These are phyloP conservation scores for Caloenas nicobarica DNA, from an alignment of 2,113 vertebrate genomes.

Conservation along the genomic window DNA sequence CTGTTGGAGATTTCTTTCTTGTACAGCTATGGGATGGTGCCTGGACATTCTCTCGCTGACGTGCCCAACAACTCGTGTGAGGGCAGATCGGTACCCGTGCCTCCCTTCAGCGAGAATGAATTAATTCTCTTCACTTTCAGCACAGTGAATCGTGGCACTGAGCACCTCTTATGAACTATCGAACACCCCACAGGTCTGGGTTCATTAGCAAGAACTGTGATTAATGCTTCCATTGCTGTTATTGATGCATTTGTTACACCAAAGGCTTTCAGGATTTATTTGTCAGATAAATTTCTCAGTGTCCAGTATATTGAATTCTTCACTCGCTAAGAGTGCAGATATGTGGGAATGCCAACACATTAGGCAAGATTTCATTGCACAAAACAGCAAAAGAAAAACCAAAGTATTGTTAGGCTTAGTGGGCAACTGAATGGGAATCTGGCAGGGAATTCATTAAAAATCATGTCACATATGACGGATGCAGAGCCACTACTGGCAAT, in stretches of 20 bases:
- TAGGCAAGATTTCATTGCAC: background rate
- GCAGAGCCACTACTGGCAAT: background rate
- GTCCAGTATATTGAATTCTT: background rate
- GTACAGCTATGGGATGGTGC: background rate
- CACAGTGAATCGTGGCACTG: background rate
- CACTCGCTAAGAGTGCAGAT: background rate
- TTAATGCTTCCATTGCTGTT: background rate
- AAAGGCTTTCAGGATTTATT: background rate
- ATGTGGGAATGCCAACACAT: background rate
- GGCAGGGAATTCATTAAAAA: conserved; percentile 5
- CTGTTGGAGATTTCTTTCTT: background rate
- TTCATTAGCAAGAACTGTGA: background rate
- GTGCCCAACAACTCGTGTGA: background rate
- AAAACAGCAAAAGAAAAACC: background rate
- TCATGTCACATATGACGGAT: background rate
- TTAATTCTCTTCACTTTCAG: background rate
- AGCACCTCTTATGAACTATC: background rate
- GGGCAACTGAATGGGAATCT: background rate
- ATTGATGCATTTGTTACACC: background rate
- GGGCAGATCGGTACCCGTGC: background rate
- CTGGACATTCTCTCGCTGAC: background rate
- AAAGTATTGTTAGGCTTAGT: background rate
- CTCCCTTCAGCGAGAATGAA: background rate
- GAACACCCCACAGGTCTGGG: background rate
- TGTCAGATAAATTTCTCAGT: background rate